phyloP scores from a whole-genome alignment of 2,797 vertebrate species.

The Pelobates cultripes region DNA sequence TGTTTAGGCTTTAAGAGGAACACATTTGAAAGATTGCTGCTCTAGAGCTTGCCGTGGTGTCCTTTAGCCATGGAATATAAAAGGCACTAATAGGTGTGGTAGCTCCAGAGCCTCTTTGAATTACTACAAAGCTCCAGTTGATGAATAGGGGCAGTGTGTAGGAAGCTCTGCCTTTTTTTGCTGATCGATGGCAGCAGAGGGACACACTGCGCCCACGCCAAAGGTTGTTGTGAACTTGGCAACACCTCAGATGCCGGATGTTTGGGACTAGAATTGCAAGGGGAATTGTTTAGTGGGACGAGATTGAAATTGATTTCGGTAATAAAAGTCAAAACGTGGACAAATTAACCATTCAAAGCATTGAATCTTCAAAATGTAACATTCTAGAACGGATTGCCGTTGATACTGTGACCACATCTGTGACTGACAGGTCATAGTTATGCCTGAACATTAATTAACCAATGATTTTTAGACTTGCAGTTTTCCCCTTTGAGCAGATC shows the following conservation, averaged over 20 bases:
- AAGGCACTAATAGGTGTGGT: neutral
- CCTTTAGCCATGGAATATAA: constrained; percentile 36
- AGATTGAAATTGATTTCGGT: neutral
- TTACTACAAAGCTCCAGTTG: constrained; percentile 45
- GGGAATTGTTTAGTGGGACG: constrained; percentile 4
- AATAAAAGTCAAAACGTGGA: neutral
- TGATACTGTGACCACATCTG: no score
- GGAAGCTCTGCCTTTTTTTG: constrained; percentile 65
- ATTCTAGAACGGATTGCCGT: no score
- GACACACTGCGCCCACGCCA: constrained; percentile 64
- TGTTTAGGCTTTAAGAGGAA: constrained; percentile 53
- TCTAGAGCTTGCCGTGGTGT: constrained; percentile 40
- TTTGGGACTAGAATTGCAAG: constrained; percentile 6
- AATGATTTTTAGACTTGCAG: no score
- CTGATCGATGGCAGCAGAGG: constrained; percentile 73
- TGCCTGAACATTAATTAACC: no score
- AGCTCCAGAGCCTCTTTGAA: neutral
- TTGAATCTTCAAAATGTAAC: neutral
- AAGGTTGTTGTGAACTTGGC: constrained; percentile 67
- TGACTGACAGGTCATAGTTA: no score
- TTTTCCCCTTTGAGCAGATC: no score
- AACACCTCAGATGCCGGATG: constrained; percentile 65
- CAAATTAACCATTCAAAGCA: neutral
- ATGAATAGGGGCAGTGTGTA: constrained; percentile 74
- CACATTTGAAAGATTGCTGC: constrained; percentile 48